These are phyloP conservation scores for Eugnorisma glareosa DNA, from an alignment of 2,888 invertebrate genomes.

Conservation along the genomic window DNA sequence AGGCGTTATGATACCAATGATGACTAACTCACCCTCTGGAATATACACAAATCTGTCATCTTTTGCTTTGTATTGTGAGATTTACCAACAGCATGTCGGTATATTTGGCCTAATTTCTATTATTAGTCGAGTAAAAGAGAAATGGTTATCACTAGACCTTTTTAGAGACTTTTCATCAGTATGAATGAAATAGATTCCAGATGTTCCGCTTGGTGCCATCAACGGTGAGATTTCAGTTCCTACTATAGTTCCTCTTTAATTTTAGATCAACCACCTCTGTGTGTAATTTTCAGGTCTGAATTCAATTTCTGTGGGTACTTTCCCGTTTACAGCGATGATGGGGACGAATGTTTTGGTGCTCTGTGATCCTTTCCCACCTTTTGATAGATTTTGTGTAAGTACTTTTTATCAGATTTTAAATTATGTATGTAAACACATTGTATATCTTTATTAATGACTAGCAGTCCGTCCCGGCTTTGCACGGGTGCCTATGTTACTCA, in stretches of 20 bases:
- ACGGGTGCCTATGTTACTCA: no score
- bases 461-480: no score
- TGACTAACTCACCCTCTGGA: not conserved
- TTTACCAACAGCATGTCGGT: not conserved
- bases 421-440: not conserved
- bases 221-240: not conserved
- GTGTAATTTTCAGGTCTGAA: not conserved
- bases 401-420: not conserved
- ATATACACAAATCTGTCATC: not conserved
- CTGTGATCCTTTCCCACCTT: not conserved
- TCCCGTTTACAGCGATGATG: not conserved
- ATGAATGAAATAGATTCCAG: slow-evolving; percentile 17
- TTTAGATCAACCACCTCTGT: not conserved
- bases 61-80: not conserved
- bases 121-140: not conserved
- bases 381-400: not conserved
- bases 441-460: no score
- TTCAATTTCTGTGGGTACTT: not conserved
- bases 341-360: not conserved
- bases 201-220: slow-evolving; percentile 10
- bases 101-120: slow-evolving; percentile 17
- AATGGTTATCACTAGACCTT: no score
- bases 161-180: not conserved
- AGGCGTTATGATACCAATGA: no score
- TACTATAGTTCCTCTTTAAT: not conserved